These are phyloP conservation scores for Hydraecia micacea DNA, from an alignment of 2,888 invertebrate genomes.

Conservation along the genomic window DNA sequence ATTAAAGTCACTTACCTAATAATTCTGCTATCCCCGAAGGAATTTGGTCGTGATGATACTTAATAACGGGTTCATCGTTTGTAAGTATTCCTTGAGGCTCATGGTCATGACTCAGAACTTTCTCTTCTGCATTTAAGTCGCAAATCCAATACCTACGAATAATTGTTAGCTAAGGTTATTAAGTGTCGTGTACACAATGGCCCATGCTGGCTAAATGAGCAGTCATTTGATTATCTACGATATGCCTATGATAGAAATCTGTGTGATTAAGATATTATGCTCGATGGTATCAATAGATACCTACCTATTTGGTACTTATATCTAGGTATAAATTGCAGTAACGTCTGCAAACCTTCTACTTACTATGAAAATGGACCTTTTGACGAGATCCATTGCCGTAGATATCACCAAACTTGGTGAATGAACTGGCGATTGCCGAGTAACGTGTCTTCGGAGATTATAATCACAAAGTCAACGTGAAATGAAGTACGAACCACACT, in stretches of 20 bases:
- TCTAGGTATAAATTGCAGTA: not conserved
- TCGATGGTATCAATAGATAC: slow-evolving; percentile 11
- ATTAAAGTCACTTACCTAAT: slow-evolving; percentile 2
- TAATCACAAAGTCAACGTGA: not conserved
- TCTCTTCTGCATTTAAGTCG: not conserved
- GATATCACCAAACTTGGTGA: not conserved
- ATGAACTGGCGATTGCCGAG: not conserved
- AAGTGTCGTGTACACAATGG: slow-evolving; percentile 34
- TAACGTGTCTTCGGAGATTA: not conserved
- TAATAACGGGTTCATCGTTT: not conserved
- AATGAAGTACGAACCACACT: not conserved
- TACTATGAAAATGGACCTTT: not conserved
- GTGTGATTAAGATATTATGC: slow-evolving; percentile 6
- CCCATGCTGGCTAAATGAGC: slow-evolving; percentile 30
- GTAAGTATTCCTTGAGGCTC: not conserved
- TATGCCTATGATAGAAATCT: slow-evolving; percentile 33
- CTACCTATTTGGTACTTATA: not conserved
- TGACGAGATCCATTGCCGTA: not conserved
- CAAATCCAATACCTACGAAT: slow-evolving; percentile 12
- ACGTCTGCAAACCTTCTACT: not conserved
- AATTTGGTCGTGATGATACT: slow-evolving; percentile 11
- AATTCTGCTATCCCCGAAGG: not conserved
- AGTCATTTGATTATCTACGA: slow-evolving; percentile 9
- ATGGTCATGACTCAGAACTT: not conserved
- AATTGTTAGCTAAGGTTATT: not conserved